A percentile compares a stretch with the other conserved stretches of the same genome.
Evolutionary conservation across 2,888 invertebrate genomes (phyloP).

Genomic region (Globia sparganii): DNA sequence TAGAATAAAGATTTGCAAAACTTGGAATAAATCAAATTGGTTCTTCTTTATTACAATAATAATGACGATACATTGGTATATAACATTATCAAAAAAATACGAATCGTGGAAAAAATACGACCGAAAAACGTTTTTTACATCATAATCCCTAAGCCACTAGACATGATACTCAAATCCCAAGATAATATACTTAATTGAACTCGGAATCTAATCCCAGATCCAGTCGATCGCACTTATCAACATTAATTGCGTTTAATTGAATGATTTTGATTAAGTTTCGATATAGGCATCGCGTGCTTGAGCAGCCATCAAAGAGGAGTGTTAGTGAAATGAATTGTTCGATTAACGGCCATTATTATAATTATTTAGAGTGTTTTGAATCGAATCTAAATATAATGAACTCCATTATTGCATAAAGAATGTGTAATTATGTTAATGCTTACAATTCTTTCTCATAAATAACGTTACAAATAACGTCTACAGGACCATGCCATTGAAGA

Average conservation of each 20-base stretch:
- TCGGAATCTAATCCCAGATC: slow-evolving; percentile 47
- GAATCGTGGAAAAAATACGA: not conserved
- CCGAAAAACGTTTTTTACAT: slow-evolving; percentile 1
- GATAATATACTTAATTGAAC: slow-evolving; percentile 54
- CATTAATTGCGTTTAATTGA: slow-evolving; percentile 52
- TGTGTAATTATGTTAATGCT: not conserved
- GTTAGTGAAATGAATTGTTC: slow-evolving; percentile 51
- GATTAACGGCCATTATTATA: slow-evolving; percentile 21
- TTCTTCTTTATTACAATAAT: not conserved
- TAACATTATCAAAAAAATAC: not conserved
- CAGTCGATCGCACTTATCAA: slow-evolving; percentile 39
- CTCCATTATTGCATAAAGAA: slow-evolving; percentile 1
- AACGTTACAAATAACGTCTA: not conserved
- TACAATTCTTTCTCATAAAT: slow-evolving; percentile 1
- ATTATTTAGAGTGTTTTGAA: slow-evolving; percentile 44
- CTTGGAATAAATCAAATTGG: slow-evolving; percentile 1
- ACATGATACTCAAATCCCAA: slow-evolving; percentile 36
- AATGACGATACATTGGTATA: not conserved
- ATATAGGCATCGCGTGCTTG: slow-evolving; percentile 55
- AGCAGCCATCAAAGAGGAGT: slow-evolving; percentile 39
- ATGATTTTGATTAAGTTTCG: slow-evolving; percentile 59
- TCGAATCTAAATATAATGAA: slow-evolving; percentile 23
- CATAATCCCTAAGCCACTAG: slow-evolving; percentile 7
- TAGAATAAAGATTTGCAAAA: slow-evolving; percentile 13
- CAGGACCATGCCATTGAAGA: not conserved